A percentile compares a stretch with the other conserved stretches of the same genome.
Evolutionary conservation across 2,888 invertebrate genomes (phyloP).

Genomic region (Rhamnusium bicolor): DNA sequence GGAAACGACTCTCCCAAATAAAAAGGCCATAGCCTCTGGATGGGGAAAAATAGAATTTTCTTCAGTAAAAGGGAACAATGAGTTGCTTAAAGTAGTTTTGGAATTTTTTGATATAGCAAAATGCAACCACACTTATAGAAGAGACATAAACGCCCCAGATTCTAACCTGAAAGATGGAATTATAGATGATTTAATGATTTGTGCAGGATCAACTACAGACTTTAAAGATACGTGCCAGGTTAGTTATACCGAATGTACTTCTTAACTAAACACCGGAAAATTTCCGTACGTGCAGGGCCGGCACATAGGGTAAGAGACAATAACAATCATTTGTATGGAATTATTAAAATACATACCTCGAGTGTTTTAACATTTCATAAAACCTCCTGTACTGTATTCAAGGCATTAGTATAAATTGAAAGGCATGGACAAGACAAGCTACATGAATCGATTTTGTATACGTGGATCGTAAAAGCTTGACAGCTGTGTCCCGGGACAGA

Average conservation of each 20-base stretch:
- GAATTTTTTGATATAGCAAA: not conserved
- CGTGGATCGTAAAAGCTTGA: no score
- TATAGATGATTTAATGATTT: slow-evolving; percentile 71
- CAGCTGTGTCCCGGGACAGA: no score
- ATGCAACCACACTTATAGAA: not conserved
- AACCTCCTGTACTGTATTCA: no score
- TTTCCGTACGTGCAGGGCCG: no score
- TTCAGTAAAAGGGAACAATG: slow-evolving; percentile 60
- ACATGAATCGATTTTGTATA: no score
- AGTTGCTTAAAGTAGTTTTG: slow-evolving; percentile 66
- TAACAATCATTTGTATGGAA: no score
- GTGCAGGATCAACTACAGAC: slow-evolving; percentile 71
- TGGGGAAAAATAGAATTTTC: slow-evolving; percentile 70
- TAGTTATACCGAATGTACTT: slow-evolving; percentile 42
- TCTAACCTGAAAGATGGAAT: slow-evolving; percentile 65
- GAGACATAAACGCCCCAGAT: not conserved
- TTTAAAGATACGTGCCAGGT: slow-evolving; percentile 73
- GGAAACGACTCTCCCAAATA: slow-evolving; percentile 44
- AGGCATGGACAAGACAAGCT: no score
- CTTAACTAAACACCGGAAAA: no score
- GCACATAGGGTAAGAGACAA: no score
- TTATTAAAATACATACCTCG: no score
- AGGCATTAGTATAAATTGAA: no score
- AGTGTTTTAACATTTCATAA: no score
- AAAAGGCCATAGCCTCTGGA: slow-evolving; percentile 69